These are phyloP conservation scores for Netelia inedita DNA, from an alignment of 2,888 invertebrate genomes.

Conservation along the genomic window DNA sequence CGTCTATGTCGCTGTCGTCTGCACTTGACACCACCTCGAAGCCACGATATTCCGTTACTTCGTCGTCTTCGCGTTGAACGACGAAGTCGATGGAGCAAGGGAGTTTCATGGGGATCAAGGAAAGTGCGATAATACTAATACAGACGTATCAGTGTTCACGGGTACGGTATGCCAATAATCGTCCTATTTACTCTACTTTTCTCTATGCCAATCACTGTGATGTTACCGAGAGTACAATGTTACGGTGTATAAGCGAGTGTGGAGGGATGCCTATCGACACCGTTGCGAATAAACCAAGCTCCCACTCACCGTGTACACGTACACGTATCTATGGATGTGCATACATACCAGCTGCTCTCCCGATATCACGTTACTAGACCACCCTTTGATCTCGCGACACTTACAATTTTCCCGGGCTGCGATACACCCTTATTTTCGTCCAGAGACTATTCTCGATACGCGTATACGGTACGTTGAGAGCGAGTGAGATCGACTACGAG, in stretches of 20 bases:
- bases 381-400: slow-evolving; percentile 85
- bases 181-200: background rate
- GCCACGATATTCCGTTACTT: slow-evolving; percentile 75
- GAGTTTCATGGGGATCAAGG: slow-evolving; percentile 53
- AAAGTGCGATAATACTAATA: slow-evolving; percentile 59
- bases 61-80: slow-evolving; percentile 56
- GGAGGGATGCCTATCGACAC: slow-evolving; percentile 5
- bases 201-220: background rate
- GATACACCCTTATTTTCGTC: slow-evolving; percentile 76
- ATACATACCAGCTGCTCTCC: slow-evolving; percentile 59
- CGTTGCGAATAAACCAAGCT: slow-evolving; percentile 18
- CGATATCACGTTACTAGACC: slow-evolving; percentile 84
- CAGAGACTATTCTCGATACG: slow-evolving; percentile 19
- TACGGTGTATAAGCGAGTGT: background rate
- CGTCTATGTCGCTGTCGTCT: slow-evolving; percentile 62
- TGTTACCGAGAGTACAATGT: background rate
- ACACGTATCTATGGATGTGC: slow-evolving; percentile 9
- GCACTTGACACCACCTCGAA: slow-evolving; percentile 77
- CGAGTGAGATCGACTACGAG: slow-evolving; percentile 45
- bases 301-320: slow-evolving; percentile 11
- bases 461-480: slow-evolving; percentile 4
- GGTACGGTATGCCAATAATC: background rate
- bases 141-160: slow-evolving; percentile 23
- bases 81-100: slow-evolving; percentile 56
- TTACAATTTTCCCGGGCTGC: slow-evolving; percentile 84